Conservation (phyloP, 2,797 vertebrate species). For the Liparis tanakae region DNA sequence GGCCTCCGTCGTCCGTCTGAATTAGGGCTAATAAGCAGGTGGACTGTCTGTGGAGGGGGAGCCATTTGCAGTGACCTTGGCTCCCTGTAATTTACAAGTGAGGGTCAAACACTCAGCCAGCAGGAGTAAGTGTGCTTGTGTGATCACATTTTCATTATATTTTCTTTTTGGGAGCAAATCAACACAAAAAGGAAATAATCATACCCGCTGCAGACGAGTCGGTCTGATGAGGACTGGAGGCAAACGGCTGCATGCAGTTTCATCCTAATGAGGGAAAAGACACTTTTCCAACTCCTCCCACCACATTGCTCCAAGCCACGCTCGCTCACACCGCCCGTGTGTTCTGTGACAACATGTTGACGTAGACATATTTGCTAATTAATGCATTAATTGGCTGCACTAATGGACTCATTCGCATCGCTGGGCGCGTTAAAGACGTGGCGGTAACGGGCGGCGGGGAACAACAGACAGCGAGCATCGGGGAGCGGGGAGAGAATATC, state of each 20-base stretch:
- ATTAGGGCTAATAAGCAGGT: conserved; percentile 75
- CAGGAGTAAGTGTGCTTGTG: conserved; percentile 49
- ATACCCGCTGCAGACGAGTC: conserved; percentile 17
- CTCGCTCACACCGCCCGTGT: conserved; percentile 40
- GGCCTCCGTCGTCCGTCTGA: conserved; percentile 60
- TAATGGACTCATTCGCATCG: conserved; percentile 53
- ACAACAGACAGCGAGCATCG: conserved; percentile 21
- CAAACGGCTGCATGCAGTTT: conserved; percentile 42
- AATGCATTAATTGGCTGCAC: conserved; percentile 60
- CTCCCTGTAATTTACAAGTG: conserved; percentile 46
- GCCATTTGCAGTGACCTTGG: conserved; percentile 74
- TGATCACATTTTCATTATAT: conserved; percentile 39
- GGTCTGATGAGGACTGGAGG: conserved; percentile 37
- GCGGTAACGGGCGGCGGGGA: conserved; percentile 3
- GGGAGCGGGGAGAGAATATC: conserved; percentile 12
- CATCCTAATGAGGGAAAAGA: conserved; percentile 46
- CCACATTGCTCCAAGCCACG: conserved; percentile 23
- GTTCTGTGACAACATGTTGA: conserved; percentile 60
- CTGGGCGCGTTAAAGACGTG: conserved; percentile 33
- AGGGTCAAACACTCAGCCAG: conserved; percentile 39
- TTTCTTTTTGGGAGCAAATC: conserved; percentile 44
- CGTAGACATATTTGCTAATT: conserved; percentile 61
- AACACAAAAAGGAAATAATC: conserved; percentile 33
- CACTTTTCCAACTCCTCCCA: conserved; percentile 26
- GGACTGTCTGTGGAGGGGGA: conserved; percentile 67